A percentile compares a stretch with the other conserved stretches of the same genome.
These are phyloP conservation scores for Plagodis dolabraria DNA, from an alignment of 2,888 invertebrate genomes.

Conservation along the genomic window DNA sequence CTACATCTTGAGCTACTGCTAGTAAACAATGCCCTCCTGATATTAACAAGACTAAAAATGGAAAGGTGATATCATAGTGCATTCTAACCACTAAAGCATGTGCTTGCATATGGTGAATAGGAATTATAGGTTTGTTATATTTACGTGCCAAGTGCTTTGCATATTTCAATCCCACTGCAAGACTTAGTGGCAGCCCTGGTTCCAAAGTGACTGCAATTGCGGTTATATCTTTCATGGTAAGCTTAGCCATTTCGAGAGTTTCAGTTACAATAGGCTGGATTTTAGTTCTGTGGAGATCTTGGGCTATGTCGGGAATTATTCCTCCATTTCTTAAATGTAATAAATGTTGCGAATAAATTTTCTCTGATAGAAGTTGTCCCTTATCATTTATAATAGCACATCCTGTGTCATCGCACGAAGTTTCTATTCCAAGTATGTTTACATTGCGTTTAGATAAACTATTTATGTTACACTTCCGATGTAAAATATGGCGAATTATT, in stretches of 20 bases:
- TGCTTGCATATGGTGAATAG: constrained; percentile 99
- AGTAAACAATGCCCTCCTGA: constrained; percentile 97
- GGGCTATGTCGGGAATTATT: constrained; percentile 95
- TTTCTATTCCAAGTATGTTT: constrained; percentile 95
- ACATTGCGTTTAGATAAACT: constrained; percentile 9
- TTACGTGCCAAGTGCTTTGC: constrained; percentile 90
- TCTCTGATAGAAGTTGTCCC: constrained; percentile 92
- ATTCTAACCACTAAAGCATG: constrained; percentile 96
- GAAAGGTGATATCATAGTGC: constrained; percentile 89
- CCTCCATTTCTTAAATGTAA: constrained; percentile 92
- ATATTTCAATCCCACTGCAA: constrained; percentile 92
- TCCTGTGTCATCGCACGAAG: constrained; percentile 99
- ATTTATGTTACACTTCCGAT: neutral
- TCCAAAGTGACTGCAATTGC: constrained; percentile 96
- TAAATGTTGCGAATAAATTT: constrained; percentile 91
- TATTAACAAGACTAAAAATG: constrained; percentile 94
- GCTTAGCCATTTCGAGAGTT: constrained; percentile 86
- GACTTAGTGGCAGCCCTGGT: constrained; percentile 92
- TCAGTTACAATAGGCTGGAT: constrained; percentile 90
- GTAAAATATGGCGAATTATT: constrained; percentile 5
- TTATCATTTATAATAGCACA: constrained; percentile 92
- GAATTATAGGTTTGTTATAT: constrained; percentile 93
- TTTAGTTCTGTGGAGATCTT: constrained; percentile 90
- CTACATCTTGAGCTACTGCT: constrained; percentile 89
- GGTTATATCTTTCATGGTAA: constrained; percentile 88